Evolutionary conservation across 2,113 vertebrate species (phyloP).

Genomic region (Siniperca knerii): DNA sequence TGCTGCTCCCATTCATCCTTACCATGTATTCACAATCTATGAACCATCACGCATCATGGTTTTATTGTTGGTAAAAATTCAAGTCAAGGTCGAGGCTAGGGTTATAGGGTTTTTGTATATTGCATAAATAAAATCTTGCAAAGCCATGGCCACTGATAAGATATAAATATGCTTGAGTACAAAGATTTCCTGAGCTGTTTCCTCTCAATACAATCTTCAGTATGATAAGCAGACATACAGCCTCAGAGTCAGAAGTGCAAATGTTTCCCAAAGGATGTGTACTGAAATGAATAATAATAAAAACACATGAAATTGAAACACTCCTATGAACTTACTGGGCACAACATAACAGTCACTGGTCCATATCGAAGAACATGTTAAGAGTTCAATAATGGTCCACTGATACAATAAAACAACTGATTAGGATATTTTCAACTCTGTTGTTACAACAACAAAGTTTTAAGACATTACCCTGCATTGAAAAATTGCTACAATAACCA

Average conservation of each 20-base stretch:
- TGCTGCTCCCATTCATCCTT: neutral
- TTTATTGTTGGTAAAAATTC: slow-evolving; percentile 9
- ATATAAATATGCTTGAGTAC: neutral
- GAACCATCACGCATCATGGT: too few species aligned
- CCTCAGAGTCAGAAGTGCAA: slow-evolving; percentile 17
- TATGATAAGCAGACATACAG: neutral
- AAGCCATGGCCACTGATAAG: neutral
- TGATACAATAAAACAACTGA: neutral
- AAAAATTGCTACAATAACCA: neutral
- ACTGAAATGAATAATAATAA: slow-evolving; percentile 9
- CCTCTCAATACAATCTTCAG: neutral
- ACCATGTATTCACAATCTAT: neutral
- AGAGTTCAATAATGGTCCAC: neutral
- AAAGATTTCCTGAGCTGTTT: neutral
- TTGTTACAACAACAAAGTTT: too few species aligned
- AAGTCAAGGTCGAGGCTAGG: slow-evolving; percentile 4
- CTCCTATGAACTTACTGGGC: neutral
- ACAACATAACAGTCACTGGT: neutral
- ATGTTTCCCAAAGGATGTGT: neutral
- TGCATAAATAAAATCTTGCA: slow-evolving; percentile 11
- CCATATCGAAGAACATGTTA: neutral
- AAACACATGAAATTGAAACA: slow-evolving; percentile 10
- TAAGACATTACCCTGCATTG: neutral
- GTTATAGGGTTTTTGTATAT: neutral
- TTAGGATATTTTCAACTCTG: neutral